These are phyloP conservation scores for Zoanthus solanderi DNA, from an alignment of 92 coral and sea anemone species.

Conservation along the genomic window DNA sequence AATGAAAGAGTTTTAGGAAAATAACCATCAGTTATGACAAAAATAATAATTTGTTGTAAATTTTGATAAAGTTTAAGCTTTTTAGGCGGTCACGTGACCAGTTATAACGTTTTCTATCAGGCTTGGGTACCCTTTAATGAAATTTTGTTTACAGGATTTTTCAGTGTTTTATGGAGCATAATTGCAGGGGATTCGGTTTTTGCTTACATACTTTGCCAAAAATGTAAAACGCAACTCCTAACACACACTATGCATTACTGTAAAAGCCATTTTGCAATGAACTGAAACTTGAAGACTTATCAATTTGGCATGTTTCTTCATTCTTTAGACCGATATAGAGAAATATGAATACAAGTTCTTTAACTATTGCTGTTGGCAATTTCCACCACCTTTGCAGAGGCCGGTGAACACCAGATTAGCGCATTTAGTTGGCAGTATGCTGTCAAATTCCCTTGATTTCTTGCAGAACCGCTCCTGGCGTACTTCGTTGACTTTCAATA, in stretches of 20 bases:
- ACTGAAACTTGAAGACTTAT: conserved; percentile 45
- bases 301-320: neutral
- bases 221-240: conserved; percentile 9
- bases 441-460: conserved; percentile 58
- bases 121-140: neutral
- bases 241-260: conserved; percentile 43
- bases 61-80: neutral
- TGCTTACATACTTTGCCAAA: neutral
- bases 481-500: conserved; percentile 55
- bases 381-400: conserved; percentile 75
- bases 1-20: conserved; percentile 45
- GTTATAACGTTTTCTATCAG: neutral
- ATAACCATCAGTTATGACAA: conserved; percentile 35
- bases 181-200: neutral
- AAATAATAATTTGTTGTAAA: conserved; percentile 42
- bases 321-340: too few species aligned
- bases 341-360: neutral
- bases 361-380: conserved; percentile 41
- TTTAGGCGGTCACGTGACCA: neutral
- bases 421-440: conserved; percentile 55
- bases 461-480: conserved; percentile 60
- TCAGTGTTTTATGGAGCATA: neutral
- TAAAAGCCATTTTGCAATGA: conserved; percentile 52
- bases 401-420: conserved; percentile 40
- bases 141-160: neutral